Evolutionary conservation across 37 sponge, comb jelly and placozoan genomes (phyloP), one percentile per base, ranked within the genome.

Genomic region (Halisarca cf. caerulea): DNA sequence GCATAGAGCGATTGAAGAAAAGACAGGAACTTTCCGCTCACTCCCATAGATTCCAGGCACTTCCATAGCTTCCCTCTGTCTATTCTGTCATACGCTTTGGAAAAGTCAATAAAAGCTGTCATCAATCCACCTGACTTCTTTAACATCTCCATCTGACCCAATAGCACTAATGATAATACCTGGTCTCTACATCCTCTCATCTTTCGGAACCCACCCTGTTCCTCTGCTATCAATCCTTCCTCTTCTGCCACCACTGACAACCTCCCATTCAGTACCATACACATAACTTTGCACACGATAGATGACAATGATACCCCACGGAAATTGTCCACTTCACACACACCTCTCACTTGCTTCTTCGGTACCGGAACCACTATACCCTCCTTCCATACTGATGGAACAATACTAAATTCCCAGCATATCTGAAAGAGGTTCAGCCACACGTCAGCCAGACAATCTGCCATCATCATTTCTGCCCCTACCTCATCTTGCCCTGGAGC

Each of bases 1-100:
- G 66, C 66, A 64, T 64, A 64, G 23, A 64, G 66, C 66, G 66
- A 64, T 23, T 64, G 66, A 27, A 64, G 66, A 23, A 64, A 64
- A 64, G 66, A 64, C 66, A 64, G 27, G 66, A 64, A 64, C 23
- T 64, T 64, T 18, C 28, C 66, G 28, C 28, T n/a, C n/a, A n/a
- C n/a, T n/a, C n/a, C n/a, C n/a, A n/a, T n/a, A n/a, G n/a, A n/a
- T n/a, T 27, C 23, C 25, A 59, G 25, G 25, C 60, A n/a, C 3
- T 17, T 17, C 60, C 60, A 59, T 27, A 59, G 7, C 60, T 59
- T 59, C 25, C 9, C 60, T 27, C 60, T 59, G 25, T 59, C 60
- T 59, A 59, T 27, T 27, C 25, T 59, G 60, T 59, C 60, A 59
- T 59, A 59, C 7, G 60, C 60, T 59, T 59, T 59, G 60, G 60